Base-by-base conservation (phyloP, 1,140 invertebrate genomes). In the Drosophila ohnishii region DNA sequence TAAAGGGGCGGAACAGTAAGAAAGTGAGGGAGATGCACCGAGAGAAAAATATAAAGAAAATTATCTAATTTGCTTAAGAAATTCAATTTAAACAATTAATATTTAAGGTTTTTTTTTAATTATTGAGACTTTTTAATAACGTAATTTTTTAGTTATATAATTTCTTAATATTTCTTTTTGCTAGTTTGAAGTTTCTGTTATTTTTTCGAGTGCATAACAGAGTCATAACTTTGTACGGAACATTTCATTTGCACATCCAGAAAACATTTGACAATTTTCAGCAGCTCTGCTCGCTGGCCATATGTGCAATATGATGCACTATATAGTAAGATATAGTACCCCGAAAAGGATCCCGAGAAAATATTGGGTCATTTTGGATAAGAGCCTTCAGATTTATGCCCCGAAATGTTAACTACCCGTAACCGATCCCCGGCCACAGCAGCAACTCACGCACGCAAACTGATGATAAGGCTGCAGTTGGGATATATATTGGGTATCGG, bases 401-500 rank as follows among this genome's bases (percentile, higher is more conserved):
- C 79, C 82, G 4, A 79, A 87, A 86, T 87, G 79, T 79, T 87
- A 86, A 86, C 83, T 76, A 59, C 58, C 82, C 83, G 81, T 82
- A 86, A 87, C 82, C 82, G 75, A 86, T 87, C 82, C 83, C 67
- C 75, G 79, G 45, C 50, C 64, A 48, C 60, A 57, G 45, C 51
- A 14, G 35, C 55, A 47, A 42, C 72, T 67, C 82, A 86, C 82
- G 83, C 80, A 73, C 60, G 13, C 19, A 40, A 32, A 19, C 19
- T 39, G 39, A 55, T 45, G 81, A 85, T 85, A 85, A 85, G 64
- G 28, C 59, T 25, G 19, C 22, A 16, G 57, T 32, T 62, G n/a
- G 10, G 13, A 55, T 73, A 50, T 16, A 63, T 47, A 11, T 63
- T 44, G 25, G 50, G 53, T 45, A 64, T 25, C 16, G 35, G 25